phyloP scores from a whole-genome alignment of 2,113 vertebrate species.

The Plectropomus leopardus region DNA sequence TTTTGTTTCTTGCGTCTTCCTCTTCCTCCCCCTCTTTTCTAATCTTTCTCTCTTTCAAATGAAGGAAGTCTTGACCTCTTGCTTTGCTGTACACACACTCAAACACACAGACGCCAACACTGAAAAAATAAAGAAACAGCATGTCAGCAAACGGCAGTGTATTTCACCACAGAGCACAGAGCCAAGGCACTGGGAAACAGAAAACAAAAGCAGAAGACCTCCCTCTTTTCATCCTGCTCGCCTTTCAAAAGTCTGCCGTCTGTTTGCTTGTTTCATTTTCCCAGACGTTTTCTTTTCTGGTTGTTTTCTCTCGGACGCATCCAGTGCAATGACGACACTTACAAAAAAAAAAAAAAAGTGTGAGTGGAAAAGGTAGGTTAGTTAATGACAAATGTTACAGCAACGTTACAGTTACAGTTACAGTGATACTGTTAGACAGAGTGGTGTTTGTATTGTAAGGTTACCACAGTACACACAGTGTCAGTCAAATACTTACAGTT shows the following conservation, averaged over 20 bases:
- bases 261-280: constrained; percentile 58
- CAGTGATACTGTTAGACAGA: constrained; percentile 69
- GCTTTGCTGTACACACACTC: constrained; percentile 48
- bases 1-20: background rate
- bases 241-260: constrained; percentile 32
- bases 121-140: constrained; percentile 68
- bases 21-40: background rate
- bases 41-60: constrained; percentile 46
- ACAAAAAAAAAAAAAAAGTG: constrained; percentile 29
- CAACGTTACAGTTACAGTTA: constrained; percentile 49
- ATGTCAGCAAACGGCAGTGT: constrained; percentile 75
- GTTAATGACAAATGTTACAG: constrained; percentile 54
- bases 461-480: constrained; percentile 65
- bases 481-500: constrained; percentile 63
- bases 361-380: constrained; percentile 63
- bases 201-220: constrained; percentile 61
- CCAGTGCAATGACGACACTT: constrained; percentile 74
- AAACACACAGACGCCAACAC: constrained; percentile 40
- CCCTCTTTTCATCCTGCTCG: constrained; percentile 44
- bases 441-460: constrained; percentile 51
- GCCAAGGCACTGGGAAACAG: constrained; percentile 68
- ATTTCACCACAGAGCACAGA: constrained; percentile 75
- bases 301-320: constrained; percentile 56
- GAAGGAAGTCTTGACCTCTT: constrained; percentile 42
- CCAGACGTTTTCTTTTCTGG: constrained; percentile 45